Conservation (phyloP, 2,797 vertebrate species). For the Peromyscus aztecus region DNA sequence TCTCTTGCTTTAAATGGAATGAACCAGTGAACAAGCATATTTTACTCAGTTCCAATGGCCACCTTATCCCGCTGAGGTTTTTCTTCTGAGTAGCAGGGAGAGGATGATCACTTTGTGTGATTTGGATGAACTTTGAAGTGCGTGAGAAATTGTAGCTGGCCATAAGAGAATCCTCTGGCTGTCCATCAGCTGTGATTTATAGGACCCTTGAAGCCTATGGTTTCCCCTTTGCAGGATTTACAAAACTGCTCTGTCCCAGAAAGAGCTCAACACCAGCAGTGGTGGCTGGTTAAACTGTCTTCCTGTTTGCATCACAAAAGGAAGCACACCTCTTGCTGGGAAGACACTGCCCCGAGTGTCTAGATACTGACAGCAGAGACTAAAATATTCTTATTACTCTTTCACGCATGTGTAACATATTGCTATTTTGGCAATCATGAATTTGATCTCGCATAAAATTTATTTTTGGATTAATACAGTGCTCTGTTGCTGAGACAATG, state of each 20-base stretch:
- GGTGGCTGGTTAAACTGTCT: slow-evolving; percentile 1
- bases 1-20: background rate
- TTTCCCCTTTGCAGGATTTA: slow-evolving; percentile 43
- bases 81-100: slow-evolving; percentile 68
- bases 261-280: slow-evolving; percentile 19
- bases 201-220: background rate
- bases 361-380: background rate
- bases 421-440: slow-evolving; percentile 10
- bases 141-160: slow-evolving; percentile 62
- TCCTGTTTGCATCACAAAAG: slow-evolving; percentile 49
- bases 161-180: slow-evolving; percentile 47
- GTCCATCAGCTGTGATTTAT: slow-evolving; percentile 41
- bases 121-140: slow-evolving; percentile 61
- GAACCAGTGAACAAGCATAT: background rate
- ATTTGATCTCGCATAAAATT: slow-evolving; percentile 12
- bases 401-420: background rate
- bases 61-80: background rate
- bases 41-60: slow-evolving; percentile 58
- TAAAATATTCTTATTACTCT: slow-evolving; percentile 23
- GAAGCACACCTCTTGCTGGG: slow-evolving; percentile 17
- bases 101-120: slow-evolving; percentile 56
- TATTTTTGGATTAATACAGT: background rate
- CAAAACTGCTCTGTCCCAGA: slow-evolving; percentile 59
- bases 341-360: slow-evolving; percentile 2
- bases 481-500: background rate